Evolutionary conservation across 2,113 vertebrate genomes (phyloP).

Genomic region (Notothenia rossii): DNA sequence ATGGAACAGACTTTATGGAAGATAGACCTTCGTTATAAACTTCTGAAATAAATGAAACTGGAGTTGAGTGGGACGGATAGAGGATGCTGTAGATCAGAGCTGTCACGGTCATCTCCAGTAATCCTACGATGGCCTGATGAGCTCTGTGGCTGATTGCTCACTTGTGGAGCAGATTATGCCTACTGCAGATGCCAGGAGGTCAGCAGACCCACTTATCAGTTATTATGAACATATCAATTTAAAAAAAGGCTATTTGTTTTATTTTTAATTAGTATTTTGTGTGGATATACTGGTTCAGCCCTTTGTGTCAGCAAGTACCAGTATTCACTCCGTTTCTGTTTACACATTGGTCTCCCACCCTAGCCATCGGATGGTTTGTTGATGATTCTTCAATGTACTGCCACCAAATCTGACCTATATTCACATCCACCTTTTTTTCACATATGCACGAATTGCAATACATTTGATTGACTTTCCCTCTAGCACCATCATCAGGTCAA

Average conservation of each 20-base stretch:
- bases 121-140: slow-evolving; percentile 30
- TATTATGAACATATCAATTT: neutral
- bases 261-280: neutral
- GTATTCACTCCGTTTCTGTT: neutral
- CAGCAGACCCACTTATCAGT: neutral
- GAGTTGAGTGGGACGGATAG: neutral
- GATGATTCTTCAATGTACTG: neutral
- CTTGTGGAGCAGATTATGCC: slow-evolving; percentile 32
- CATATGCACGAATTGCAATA: neutral
- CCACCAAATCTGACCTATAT: neutral
- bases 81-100: neutral
- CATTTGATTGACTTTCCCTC: neutral
- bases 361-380: neutral
- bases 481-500: neutral
- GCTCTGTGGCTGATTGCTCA: slow-evolving; percentile 27
- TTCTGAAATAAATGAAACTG: too few species aligned
- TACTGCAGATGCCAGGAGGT: neutral
- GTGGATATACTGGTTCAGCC: neutral
- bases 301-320: too few species aligned
- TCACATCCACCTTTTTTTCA: neutral
- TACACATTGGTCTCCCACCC: too few species aligned
- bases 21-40: neutral
- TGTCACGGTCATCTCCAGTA: neutral
- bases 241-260: neutral
- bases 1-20: neutral